phyloP scores from a whole-genome alignment of 64 coral and sea anemone species.

The Dendrophyllia cribrosa region DNA sequence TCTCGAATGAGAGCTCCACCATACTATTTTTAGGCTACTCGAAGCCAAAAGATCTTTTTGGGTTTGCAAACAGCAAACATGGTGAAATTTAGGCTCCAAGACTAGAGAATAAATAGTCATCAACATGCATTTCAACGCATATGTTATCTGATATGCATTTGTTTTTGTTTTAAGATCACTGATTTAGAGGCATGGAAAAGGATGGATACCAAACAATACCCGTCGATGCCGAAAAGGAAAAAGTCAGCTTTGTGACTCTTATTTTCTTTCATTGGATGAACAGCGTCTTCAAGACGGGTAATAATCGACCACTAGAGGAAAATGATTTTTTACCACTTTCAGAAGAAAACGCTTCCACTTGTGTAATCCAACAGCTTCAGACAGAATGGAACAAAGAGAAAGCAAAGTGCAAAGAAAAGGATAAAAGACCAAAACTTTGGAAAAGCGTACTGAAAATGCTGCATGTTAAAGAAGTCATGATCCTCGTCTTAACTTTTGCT shows the following conservation, averaged over 20 bases:
- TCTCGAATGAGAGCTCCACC: too few relatives aligned
- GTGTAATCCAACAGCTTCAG: background rate
- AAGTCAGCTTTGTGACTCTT: background rate
- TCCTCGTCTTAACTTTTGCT: background rate
- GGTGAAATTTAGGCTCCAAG: too few relatives aligned
- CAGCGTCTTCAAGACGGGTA: background rate
- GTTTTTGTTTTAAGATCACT: too few relatives aligned
- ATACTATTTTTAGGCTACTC: too few relatives aligned
- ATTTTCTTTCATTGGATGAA: background rate
- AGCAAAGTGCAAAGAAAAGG: background rate
- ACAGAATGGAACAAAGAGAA: background rate
- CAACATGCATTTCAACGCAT: too few relatives aligned
- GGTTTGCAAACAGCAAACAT: too few relatives aligned
- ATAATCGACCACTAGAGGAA: background rate
- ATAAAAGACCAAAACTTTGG: background rate
- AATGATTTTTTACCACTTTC: constrained; percentile 1
- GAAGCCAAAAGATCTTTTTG: too few relatives aligned
- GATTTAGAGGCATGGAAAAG: too few relatives aligned
- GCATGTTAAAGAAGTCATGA: background rate
- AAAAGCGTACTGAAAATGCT: background rate
- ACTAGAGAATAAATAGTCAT: too few relatives aligned
- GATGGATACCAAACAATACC: background rate
- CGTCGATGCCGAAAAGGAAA: background rate
- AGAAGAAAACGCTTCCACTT: background rate
- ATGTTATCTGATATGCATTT: too few relatives aligned